These are phyloP conservation scores for Crenichthys baileyi DNA, from an alignment of 2,797 vertebrate species.

Conservation along the genomic window DNA sequence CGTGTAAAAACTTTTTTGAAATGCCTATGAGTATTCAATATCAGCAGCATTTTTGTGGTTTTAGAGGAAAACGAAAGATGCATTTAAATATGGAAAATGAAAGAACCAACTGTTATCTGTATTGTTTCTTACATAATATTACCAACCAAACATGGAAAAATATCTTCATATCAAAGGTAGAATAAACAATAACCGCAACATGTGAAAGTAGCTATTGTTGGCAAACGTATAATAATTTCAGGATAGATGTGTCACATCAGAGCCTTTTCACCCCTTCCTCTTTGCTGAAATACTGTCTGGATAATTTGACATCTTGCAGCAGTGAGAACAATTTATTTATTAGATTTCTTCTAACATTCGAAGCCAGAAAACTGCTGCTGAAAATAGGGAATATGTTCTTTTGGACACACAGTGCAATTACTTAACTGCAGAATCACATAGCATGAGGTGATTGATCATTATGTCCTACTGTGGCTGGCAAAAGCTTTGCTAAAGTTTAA, in stretches of 20 bases:
- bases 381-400: constrained; percentile 32
- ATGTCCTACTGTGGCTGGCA: constrained; percentile 13
- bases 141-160: neutral
- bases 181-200: constrained; percentile 16
- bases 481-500: constrained; percentile 24
- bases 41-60: neutral
- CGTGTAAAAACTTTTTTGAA: neutral
- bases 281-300: constrained; percentile 18
- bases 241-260: neutral
- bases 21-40: neutral
- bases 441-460: constrained; percentile 15
- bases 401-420: constrained; percentile 27
- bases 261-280: neutral
- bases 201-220: constrained; percentile 10
- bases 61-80: neutral
- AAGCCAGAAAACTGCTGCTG: constrained; percentile 27
- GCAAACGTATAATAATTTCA: neutral
- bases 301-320: constrained; percentile 28
- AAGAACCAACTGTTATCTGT: neutral
- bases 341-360: constrained; percentile 24
- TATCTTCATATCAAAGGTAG: neutral
- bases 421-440: constrained; percentile 19
- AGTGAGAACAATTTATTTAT: constrained; percentile 23
- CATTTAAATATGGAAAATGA: neutral
- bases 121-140: neutral